These are phyloP conservation scores for Anthopleura sola DNA, from an alignment of 64 coral and sea anemone species.

Conservation along the genomic window DNA sequence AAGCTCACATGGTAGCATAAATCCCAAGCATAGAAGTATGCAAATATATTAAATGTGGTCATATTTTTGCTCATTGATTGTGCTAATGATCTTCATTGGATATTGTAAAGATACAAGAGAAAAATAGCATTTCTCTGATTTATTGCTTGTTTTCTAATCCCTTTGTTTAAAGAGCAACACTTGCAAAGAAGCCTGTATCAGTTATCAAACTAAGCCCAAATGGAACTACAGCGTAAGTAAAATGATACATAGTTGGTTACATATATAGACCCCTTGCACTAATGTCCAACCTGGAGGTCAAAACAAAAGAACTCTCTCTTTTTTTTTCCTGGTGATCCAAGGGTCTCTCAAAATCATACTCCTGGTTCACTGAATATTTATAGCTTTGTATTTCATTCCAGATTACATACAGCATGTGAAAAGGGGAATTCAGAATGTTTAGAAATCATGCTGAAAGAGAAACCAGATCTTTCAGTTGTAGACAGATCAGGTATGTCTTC, in stretches of 20 bases:
- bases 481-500: background rate
- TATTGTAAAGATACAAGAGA: no score
- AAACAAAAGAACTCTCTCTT: no score
- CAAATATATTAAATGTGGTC: no score
- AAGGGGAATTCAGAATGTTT: constrained; percentile 40
- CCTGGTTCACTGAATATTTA: no score
- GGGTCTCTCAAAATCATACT: background rate
- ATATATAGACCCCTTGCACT: no score
- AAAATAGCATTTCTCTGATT: background rate
- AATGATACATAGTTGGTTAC: background rate
- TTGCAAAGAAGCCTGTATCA: constrained; percentile 47
- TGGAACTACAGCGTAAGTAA: constrained; percentile 53
- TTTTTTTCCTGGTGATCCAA: no score
- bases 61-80: no score
- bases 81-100: no score
- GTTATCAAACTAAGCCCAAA: constrained; percentile 32
- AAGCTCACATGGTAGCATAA: no score
- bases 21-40: no score
- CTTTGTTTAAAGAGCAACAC: background rate
- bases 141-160: background rate
- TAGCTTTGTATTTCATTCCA: constrained; percentile 3
- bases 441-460: constrained; percentile 43
- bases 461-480: constrained; percentile 44
- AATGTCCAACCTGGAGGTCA: no score
- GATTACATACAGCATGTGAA: constrained; percentile 34